Evolutionary conservation across 2,797 vertebrate species (phyloP), one percentile per base, ranked within the genome.

Genomic region (Acomys russatus): DNA sequence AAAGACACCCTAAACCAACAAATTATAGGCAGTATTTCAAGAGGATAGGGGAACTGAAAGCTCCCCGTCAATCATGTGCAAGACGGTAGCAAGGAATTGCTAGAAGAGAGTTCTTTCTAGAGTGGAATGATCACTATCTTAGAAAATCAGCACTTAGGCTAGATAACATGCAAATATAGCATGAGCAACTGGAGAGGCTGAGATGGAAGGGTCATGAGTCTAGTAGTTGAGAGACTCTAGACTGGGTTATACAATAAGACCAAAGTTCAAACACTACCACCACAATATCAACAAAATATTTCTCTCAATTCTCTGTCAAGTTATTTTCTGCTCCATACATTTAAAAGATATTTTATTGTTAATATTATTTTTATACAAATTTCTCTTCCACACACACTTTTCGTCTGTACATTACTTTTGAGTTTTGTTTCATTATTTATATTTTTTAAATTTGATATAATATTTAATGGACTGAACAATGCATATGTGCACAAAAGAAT

Each of bases 311-410:
- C 54, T 25, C 54, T 25, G 68, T 70, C 51, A 74, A 38, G 51
- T 3, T 78, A 61, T 44, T 91, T 74, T 9, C 56, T 30, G 25
- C 18, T 74, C 2, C 44, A 59, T 38, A 44, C 20, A 33, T 66
- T 44, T 44, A 44, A 44, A 44, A 44, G 4, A 44, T 4, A 44
- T 44, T 88, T 88, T 70, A 74, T 80, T 85, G 96, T 92, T 63
- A 91, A 91, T 94, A 20, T 28, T 73, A 77, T 82, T 96, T 91
- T 49, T 84, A 18, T 35, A 70, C 18, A 64, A 38, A 94, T 77
- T 59, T 1, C 35, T 4, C 30, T 66, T 17, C 22, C 8, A 10
- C 9, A 78, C 51, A 68, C 33, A 63, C 51, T 71, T 88, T 54
- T 73, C 15, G 22, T 20, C 23, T 44, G 35, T 82, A 33, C 92